Conservation (phyloP, 2,113 vertebrate genomes). For the Euleptes europaea region DNA sequence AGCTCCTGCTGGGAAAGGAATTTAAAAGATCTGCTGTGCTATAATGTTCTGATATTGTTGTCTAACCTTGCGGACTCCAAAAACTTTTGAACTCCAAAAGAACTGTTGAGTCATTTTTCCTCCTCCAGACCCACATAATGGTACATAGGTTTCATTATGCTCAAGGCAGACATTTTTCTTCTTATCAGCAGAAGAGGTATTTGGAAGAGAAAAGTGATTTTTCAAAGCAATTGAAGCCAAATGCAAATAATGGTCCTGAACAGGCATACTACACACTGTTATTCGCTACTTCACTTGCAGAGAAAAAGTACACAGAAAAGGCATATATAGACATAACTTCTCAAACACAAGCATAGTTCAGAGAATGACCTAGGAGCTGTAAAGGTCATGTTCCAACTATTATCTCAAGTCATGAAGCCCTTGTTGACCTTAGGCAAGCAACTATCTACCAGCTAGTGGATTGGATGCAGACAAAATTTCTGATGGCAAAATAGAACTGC, state of each 20-base stretch:
- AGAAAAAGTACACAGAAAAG: not conserved
- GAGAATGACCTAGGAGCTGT: not conserved
- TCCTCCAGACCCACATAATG: not conserved
- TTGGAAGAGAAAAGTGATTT: rapidly evolving
- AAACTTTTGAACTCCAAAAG: constrained; percentile 28
- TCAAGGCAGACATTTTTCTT: not conserved
- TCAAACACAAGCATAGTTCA: not conserved
- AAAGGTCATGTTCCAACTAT: not conserved
- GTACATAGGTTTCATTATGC: not conserved
- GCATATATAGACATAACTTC: not conserved
- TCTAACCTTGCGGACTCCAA: constrained; percentile 7
- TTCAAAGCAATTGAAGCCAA: not conserved
- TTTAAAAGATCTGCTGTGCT: not conserved
- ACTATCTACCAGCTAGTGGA: not conserved
- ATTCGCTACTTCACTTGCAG: not conserved
- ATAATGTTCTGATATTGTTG: constrained; percentile 12
- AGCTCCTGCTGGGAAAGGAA: constrained; percentile 19
- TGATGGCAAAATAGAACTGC: too few relatives aligned
- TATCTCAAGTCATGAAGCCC: not conserved
- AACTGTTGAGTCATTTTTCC: constrained; percentile 11
- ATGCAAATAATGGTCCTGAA: not conserved
- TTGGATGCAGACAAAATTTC: too few relatives aligned
- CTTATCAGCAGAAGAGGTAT: rapidly evolving
- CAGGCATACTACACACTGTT: not conserved
- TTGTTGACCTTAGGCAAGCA: not conserved